These are phyloP conservation scores for Cheilosia urbana DNA, from an alignment of 2,888 invertebrate genomes.

Conservation along the genomic window DNA sequence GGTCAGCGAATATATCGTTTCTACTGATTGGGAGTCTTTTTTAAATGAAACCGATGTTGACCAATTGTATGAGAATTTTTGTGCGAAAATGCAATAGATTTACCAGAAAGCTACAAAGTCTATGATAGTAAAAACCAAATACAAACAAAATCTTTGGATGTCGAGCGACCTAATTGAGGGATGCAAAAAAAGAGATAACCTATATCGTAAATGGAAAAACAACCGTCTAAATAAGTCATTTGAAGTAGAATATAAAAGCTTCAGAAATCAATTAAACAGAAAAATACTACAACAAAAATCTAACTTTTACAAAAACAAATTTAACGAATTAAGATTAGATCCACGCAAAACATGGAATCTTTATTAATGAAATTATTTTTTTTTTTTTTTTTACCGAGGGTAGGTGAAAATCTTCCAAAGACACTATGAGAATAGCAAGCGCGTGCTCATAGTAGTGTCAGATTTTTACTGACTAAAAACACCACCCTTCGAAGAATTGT, in stretches of 20 bases:
- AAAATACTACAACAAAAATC: neutral
- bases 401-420: too few species aligned
- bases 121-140: neutral
- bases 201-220: constrained; percentile 21
- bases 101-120: constrained; percentile 6
- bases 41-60: neutral
- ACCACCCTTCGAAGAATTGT: too few species aligned
- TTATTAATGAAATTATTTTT: too few species aligned
- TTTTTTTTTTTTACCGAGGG: too few species aligned
- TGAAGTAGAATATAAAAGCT: neutral
- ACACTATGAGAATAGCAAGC: too few species aligned
- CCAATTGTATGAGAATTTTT: neutral
- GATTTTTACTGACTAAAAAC: too few species aligned
- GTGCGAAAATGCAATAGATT: neutral
- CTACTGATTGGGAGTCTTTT: neutral
- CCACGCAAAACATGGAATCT: neutral
- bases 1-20: neutral
- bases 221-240: neutral
- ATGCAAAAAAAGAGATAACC: neutral
- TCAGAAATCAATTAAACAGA: constrained; percentile 8
- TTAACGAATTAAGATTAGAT: constrained; percentile 7
- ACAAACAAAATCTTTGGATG: constrained; percentile 15
- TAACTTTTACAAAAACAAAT: constrained; percentile 15
- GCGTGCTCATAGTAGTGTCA: too few species aligned
- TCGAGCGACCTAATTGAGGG: neutral